Evolutionary conservation across 2,797 vertebrate species (phyloP).

Genomic region (Diceros bicornis): DNA sequence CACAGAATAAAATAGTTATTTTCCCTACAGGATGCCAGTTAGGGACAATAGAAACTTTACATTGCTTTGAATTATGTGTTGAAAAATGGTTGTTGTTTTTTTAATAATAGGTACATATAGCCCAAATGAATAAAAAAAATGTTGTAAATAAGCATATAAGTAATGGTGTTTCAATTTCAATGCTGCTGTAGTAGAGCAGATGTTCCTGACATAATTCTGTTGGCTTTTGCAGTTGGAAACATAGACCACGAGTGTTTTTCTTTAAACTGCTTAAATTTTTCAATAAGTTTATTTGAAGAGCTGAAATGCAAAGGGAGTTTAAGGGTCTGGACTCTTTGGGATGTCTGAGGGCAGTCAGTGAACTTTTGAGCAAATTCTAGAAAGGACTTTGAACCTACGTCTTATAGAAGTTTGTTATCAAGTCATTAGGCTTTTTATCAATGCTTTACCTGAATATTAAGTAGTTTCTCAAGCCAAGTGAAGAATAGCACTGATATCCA

Average conservation of each 20-base stretch:
- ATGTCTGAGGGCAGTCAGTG: conserved; percentile 45
- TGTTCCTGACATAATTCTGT: conserved; percentile 51
- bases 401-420: neutral
- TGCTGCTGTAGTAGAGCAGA: neutral
- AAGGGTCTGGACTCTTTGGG: neutral
- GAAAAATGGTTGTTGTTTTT: conserved; percentile 17
- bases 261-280: conserved; percentile 34
- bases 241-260: neutral
- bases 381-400: neutral
- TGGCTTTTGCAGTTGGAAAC: conserved; percentile 48
- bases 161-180: conserved; percentile 54
- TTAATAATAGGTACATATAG: conserved; percentile 49
- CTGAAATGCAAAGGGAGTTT: conserved; percentile 1
- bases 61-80: conserved; percentile 69
- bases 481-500: neutral
- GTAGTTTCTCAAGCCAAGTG: neutral
- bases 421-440: neutral
- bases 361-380: conserved; percentile 62
- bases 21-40: conserved; percentile 67
- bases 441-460: neutral
- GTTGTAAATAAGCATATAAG: conserved; percentile 65
- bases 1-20: conserved; percentile 58
- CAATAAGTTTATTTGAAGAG: neutral
- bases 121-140: conserved; percentile 43
- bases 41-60: conserved; percentile 65